These are phyloP conservation scores for Troilus luridus DNA, from an alignment of 2,888 invertebrate species.

Conservation along the genomic window DNA sequence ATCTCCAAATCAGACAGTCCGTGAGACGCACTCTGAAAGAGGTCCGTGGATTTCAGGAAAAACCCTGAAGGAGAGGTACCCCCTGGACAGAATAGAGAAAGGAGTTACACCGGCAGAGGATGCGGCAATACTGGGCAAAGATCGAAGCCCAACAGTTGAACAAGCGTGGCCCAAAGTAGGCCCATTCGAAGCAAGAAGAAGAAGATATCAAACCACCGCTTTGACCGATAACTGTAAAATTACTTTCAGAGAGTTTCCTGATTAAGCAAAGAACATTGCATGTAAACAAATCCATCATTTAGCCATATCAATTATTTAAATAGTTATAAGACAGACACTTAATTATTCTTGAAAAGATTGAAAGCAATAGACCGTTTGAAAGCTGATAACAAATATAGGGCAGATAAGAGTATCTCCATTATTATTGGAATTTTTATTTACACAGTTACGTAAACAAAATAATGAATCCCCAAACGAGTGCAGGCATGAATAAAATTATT, in stretches of 20 bases:
- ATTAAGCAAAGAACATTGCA: neutral
- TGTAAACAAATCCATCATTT: neutral
- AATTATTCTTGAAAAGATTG: neutral
- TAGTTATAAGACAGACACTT: neutral
- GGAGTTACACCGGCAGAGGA: no score
- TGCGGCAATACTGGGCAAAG: no score
- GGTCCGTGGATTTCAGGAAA: no score
- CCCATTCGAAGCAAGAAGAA: no score
- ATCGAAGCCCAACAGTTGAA: no score
- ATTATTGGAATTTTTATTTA: slow-evolving; percentile 1
- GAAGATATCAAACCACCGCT: neutral
- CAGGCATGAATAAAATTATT: neutral
- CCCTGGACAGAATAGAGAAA: no score
- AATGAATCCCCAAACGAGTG: neutral
- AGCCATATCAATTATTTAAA: neutral
- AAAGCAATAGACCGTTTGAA: neutral
- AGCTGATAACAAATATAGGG: neutral
- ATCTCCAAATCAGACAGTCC: no score
- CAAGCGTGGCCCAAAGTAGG: no score
- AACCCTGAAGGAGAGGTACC: no score
- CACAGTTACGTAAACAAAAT: neutral
- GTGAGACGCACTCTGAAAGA: no score
- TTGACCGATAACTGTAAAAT: neutral
- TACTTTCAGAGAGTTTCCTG: neutral
- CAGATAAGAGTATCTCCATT: neutral